Evolutionary conservation across 2,113 vertebrate genomes (phyloP).

Genomic region (Ptyas mucosa): DNA sequence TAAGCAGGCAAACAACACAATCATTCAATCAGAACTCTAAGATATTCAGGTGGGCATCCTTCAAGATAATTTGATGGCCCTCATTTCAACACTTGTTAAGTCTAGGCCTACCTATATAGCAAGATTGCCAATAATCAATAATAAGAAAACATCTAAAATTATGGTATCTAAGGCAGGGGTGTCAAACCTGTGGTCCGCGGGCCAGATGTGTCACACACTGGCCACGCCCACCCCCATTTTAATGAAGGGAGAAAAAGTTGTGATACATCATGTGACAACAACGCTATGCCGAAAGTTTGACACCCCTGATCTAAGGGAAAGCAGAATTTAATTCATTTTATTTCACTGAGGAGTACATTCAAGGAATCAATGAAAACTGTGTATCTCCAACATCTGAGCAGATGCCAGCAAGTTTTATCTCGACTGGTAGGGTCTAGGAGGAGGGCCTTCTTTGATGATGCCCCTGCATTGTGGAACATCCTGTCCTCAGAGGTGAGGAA

Average conservation of each 20-base stretch:
- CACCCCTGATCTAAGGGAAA: not conserved
- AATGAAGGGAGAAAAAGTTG: too few species aligned
- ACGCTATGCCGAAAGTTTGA: too few species aligned
- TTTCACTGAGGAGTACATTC: not conserved
- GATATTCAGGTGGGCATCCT: conserved; percentile 50
- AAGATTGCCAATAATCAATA: conserved; percentile 65
- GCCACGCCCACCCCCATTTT: too few species aligned
- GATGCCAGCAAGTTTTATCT: conserved; percentile 35
- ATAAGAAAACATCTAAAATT: not conserved
- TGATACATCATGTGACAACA: too few species aligned
- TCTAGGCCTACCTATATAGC: conserved; percentile 16
- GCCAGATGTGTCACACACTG: too few species aligned
- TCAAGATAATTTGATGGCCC: conserved; percentile 58
- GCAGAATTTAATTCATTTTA: not conserved
- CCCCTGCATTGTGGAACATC: not conserved
- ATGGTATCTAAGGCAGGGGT: too few species aligned
- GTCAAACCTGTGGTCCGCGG: too few species aligned
- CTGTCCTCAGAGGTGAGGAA: not conserved
- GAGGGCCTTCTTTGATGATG: not conserved
- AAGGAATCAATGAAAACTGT: not conserved
- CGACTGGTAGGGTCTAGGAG: not conserved
- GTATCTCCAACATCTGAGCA: not conserved
- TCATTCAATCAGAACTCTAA: conserved; percentile 61
- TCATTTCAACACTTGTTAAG: conserved; percentile 70
- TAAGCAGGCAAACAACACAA: conserved; percentile 57